Evolutionary conservation across 2,888 invertebrate species (phyloP), one percentile per base, ranked within the genome.

Genomic region (Metopia argyrocephala): DNA sequence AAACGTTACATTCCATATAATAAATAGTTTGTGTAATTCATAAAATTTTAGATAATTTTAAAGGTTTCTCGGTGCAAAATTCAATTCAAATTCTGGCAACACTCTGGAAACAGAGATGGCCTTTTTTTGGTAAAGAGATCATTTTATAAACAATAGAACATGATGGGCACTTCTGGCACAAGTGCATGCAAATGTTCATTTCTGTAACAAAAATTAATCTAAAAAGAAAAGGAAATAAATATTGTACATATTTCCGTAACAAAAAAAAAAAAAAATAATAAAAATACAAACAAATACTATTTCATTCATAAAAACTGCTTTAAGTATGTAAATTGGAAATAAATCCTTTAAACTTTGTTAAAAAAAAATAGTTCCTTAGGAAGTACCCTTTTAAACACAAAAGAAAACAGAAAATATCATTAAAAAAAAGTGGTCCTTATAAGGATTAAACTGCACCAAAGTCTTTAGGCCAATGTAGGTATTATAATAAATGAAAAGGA

Each of bases 221-320:
- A 27, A 71, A 70, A 31, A 50, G 38, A 59, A 74, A 69, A 59
- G 57, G 15, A 62, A 68, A 71, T n/a, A n/a, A n/a, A n/a, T n/a
- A n/a, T n/a, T n/a, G n/a, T 64, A 68, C 21, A 23, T 59, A 75
- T 75, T 78, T 82, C 78, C 78, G 82, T 76, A 76, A 70, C 50
- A 76, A 68, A 69, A 52, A 57, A 21, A 9, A 56, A 61, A 48
- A 25, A 1, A n/a, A 6, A 78, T 46, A 56, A 21, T 21, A 54
- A 28, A 27, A 57, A 50, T 54, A 23, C 18, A 18, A 74, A 59
- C 38, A 64, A 69, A 69, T 31, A 28, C n/a, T n/a, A n/a, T 31
- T 76, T 69, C 65, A 65, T 57, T 71, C 57, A 65, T 52, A 52
- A 57, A 54, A 57, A 62, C 61, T 54, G 3, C 5, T 61, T 61